Evolutionary conservation across 1,140 invertebrate genomes (phyloP).

Genomic region (Trichonephila clavata): DNA sequence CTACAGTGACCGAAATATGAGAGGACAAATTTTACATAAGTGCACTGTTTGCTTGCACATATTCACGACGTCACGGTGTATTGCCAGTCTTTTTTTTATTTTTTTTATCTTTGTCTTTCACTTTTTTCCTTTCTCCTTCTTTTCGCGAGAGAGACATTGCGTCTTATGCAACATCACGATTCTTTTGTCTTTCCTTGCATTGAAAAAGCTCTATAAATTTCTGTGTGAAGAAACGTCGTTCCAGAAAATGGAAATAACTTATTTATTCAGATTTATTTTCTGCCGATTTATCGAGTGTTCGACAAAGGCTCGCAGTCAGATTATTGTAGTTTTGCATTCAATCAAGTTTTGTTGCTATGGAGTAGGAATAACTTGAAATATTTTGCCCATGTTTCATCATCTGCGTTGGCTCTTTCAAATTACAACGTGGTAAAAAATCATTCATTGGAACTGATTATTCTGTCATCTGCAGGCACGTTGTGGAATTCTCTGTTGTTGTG

Average conservation of each 20-base stretch:
- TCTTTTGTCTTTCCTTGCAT: conserved; percentile 69
- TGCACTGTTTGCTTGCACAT: conserved; percentile 49
- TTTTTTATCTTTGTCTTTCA: conserved; percentile 28
- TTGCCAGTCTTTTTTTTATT: conserved; percentile 3
- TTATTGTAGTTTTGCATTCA: conserved; percentile 46
- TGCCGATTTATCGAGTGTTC: conserved; percentile 69
- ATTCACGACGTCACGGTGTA: conserved; percentile 52
- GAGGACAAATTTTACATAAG: conserved; percentile 70
- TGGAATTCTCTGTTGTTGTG: conserved; percentile 14
- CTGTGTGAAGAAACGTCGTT: conserved; percentile 65
- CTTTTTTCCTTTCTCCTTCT: conserved; percentile 22
- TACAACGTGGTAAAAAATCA: conserved; percentile 32
- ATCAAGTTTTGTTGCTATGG: conserved; percentile 59
- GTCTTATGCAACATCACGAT: conserved; percentile 69
- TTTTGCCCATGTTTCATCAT: conserved; percentile 48
- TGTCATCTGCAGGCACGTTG: conserved; percentile 18
- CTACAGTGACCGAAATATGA: conserved; percentile 69
- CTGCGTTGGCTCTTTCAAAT: conserved; percentile 8
- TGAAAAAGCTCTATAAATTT: conserved; percentile 74
- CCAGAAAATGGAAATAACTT: conserved; percentile 70
- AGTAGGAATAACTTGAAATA: conserved; percentile 37
- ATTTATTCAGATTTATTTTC: conserved; percentile 71
- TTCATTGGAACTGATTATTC: conserved; percentile 38
- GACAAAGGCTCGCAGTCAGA: conserved; percentile 46
- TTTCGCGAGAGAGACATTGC: conserved; percentile 7